Conservation (phyloP, 1,140 invertebrate genomes). For the Hyles euphorbiae region DNA sequence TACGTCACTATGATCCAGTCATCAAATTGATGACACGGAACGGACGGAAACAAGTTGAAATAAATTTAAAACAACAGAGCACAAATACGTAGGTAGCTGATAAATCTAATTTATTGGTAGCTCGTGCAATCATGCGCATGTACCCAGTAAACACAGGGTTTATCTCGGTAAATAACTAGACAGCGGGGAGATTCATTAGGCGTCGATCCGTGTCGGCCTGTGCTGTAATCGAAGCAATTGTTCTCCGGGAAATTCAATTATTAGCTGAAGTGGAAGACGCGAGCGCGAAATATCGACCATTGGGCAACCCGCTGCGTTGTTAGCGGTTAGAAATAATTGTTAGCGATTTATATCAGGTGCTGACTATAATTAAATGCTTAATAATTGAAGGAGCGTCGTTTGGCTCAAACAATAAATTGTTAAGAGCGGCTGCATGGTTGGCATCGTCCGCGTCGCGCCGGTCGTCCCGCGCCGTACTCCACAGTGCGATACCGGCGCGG, state of each 20-base stretch:
- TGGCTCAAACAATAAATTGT: slow-evolving; percentile 52
- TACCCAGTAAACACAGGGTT: slow-evolving; percentile 68
- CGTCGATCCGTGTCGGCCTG: slow-evolving; percentile 66
- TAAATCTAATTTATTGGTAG: slow-evolving; percentile 71
- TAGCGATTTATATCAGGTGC: slow-evolving; percentile 49
- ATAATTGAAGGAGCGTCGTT: slow-evolving; percentile 45
- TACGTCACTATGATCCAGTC: background rate
- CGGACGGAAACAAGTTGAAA: slow-evolving; percentile 8
- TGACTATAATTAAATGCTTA: slow-evolving; percentile 62
- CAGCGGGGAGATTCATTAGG: slow-evolving; percentile 72
- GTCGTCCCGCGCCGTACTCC: slow-evolving; percentile 13
- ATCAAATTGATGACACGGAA: no score
- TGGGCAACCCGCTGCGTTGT: slow-evolving; percentile 47
- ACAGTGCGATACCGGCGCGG: slow-evolving; percentile 41
- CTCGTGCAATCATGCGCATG: slow-evolving; percentile 71
- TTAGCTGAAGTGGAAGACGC: slow-evolving; percentile 47
- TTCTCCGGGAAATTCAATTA: slow-evolving; percentile 71
- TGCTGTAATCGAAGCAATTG: slow-evolving; percentile 72
- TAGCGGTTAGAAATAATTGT: slow-evolving; percentile 55
- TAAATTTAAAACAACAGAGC: slow-evolving; percentile 16
- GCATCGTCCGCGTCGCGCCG: slow-evolving; percentile 5
- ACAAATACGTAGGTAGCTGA: slow-evolving; percentile 40
- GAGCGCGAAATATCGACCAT: slow-evolving; percentile 47
- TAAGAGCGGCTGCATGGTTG: slow-evolving; percentile 23
- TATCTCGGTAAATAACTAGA: slow-evolving; percentile 74